Percentiles rank a stretch among this genome's conserved stretches.
These are phyloP conservation scores for Scomber colias DNA, from an alignment of 2,113 vertebrate genomes.

Conservation along the genomic window DNA sequence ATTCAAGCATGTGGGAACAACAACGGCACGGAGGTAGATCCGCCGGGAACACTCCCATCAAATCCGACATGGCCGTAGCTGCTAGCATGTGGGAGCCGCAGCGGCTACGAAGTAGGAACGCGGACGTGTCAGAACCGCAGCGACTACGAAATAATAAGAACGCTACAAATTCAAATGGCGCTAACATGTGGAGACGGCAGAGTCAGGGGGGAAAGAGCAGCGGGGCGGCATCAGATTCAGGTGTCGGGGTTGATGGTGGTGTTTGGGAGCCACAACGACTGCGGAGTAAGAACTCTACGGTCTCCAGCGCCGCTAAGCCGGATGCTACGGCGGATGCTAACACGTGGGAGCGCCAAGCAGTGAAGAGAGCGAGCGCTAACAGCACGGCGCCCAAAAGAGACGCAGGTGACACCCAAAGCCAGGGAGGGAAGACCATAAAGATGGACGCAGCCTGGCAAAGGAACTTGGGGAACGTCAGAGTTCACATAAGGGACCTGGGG, in stretches of 20 bases:
- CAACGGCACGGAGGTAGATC: background rate
- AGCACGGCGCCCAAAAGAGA: conserved; percentile 9
- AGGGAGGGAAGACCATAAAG: conserved; percentile 34
- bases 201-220: background rate
- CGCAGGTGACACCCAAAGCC: background rate
- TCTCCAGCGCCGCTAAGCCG: background rate
- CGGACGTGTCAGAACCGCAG: conserved; percentile 3
- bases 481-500: conserved; percentile 69
- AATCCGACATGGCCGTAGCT: background rate
- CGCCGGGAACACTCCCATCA: background rate
- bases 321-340: background rate
- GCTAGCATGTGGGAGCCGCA: conserved; percentile 27
- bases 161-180: background rate
- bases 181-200: conserved; percentile 8
- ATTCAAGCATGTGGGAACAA: background rate
- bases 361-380: background rate
- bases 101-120: conserved; percentile 14
- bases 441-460: conserved; percentile 61
- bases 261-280: conserved; percentile 32
- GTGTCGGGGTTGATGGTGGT: background rate
- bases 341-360: conserved; percentile 18
- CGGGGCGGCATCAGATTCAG: background rate
- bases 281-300: background rate
- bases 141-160: background rate
- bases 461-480: conserved; percentile 56